phyloP scores from a whole-genome alignment of 2,888 invertebrate genomes.

The Epirrhoe tristata region DNA sequence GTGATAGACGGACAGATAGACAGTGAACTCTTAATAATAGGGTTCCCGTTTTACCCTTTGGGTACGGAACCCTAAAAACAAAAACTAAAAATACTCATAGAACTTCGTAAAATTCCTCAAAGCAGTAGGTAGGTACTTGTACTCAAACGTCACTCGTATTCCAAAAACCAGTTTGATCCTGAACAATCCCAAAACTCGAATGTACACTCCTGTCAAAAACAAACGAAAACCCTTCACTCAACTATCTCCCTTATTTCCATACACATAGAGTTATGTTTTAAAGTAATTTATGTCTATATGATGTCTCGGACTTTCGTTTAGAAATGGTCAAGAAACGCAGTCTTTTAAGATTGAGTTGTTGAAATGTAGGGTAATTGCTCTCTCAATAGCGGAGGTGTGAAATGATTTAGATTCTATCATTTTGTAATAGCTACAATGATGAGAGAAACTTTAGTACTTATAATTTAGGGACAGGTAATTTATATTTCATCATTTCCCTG shows the following conservation, averaged over 20 bases:
- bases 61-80: too few species aligned
- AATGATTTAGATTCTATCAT: not conserved
- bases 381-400: not conserved
- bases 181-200: conserved; percentile 20
- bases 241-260: not conserved
- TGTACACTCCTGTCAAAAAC: conserved; percentile 34
- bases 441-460: not conserved
- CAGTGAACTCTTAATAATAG: too few species aligned
- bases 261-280: conserved; percentile 12
- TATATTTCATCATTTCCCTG: too few species aligned
- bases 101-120: not conserved
- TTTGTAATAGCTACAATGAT: not conserved
- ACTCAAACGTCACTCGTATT: conserved; percentile 15
- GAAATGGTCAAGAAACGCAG: conserved; percentile 36
- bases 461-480: too few species aligned
- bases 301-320: conserved; percentile 42
- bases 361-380: conserved; percentile 28
- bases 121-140: too few species aligned
- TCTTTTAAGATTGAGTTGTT: conserved; percentile 31
- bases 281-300: conserved; percentile 5
- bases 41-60: too few species aligned
- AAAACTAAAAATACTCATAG: not conserved
- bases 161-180: conserved; percentile 20
- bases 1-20: too few species aligned
- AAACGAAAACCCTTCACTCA: not conserved